Conservation (phyloP, 2,797 vertebrate genomes). For the Thalassophryne amazonica region DNA sequence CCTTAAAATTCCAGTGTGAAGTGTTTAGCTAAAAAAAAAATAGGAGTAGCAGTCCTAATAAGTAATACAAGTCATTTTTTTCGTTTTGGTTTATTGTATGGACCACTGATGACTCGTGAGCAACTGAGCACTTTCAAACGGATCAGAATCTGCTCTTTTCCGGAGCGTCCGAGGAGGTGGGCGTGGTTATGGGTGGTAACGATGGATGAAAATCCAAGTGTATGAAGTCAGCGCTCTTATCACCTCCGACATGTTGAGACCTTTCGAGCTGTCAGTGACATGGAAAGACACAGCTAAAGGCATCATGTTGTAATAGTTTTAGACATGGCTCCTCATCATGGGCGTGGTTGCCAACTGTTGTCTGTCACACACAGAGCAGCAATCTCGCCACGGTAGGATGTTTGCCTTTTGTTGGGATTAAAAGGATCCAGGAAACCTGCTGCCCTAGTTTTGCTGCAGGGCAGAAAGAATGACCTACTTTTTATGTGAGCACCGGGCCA, state of each 20-base stretch:
- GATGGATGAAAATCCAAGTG: conserved; percentile 34
- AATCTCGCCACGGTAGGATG: conserved; percentile 55
- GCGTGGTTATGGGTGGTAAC: conserved; percentile 5
- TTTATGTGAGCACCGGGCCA: conserved; percentile 39
- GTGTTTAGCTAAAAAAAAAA: no score
- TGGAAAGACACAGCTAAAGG: conserved; percentile 39
- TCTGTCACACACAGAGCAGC: conserved; percentile 39
- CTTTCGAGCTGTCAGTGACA: conserved; percentile 55
- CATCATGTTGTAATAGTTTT: conserved; percentile 57
- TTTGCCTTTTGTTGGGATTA: conserved; percentile 72
- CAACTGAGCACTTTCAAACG: conserved; percentile 50
- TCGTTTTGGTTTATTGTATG: no score
- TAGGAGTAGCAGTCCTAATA: no score
- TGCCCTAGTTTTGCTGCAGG: conserved; percentile 59
- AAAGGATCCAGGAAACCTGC: conserved; percentile 66
- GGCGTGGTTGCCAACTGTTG: conserved; percentile 61
- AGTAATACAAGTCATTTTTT: no score
- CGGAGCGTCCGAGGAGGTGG: neutral
- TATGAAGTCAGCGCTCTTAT: conserved; percentile 61
- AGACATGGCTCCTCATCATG: conserved; percentile 42
- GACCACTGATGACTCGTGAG: no score
- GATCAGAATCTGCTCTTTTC: conserved; percentile 59
- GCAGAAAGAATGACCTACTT: conserved; percentile 58
- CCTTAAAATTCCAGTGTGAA: no score
- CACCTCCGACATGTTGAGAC: conserved; percentile 29